These are phyloP conservation scores for Sycobia sp. DNA, from an alignment of 1,140 invertebrate species.

Conservation along the genomic window DNA sequence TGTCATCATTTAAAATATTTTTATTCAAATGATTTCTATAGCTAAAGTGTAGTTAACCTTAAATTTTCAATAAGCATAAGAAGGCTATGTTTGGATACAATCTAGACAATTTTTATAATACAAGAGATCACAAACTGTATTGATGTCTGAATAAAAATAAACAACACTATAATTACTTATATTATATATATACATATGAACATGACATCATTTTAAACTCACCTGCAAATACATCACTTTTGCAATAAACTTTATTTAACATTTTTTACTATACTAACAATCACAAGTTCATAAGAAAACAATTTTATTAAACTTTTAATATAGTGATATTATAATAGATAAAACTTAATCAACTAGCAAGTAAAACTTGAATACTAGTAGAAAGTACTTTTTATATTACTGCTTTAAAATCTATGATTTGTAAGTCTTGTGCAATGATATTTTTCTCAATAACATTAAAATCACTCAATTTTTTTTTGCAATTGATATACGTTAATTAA, in stretches of 20 bases:
- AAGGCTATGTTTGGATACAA: too few relatives aligned
- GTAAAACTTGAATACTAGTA: neutral
- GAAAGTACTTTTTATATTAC: neutral
- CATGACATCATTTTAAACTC: neutral
- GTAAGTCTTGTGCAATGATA: too few relatives aligned
- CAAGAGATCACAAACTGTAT: too few relatives aligned
- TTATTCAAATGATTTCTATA: too few relatives aligned
- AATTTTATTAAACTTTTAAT: neutral
- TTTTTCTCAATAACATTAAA: neutral
- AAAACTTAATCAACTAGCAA: neutral
- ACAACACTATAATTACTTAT: too few relatives aligned
- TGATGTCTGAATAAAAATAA: too few relatives aligned
- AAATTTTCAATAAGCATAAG: too few relatives aligned
- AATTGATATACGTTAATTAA: neutral
- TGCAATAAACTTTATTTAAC: neutral
- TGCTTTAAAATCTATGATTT: neutral
- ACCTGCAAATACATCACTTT: neutral
- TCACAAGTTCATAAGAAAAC: neutral
- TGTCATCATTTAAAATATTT: too few relatives aligned
- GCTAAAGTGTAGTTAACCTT: too few relatives aligned
- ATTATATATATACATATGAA: too few relatives aligned
- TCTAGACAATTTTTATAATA: too few relatives aligned
- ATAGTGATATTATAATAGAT: neutral
- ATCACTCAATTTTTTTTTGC: neutral
- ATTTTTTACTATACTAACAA: neutral